A percentile compares a stretch with the other conserved stretches of the same genome.
Conservation (phyloP, 2,797 vertebrate genomes). For the Echeneis naucrates region DNA sequence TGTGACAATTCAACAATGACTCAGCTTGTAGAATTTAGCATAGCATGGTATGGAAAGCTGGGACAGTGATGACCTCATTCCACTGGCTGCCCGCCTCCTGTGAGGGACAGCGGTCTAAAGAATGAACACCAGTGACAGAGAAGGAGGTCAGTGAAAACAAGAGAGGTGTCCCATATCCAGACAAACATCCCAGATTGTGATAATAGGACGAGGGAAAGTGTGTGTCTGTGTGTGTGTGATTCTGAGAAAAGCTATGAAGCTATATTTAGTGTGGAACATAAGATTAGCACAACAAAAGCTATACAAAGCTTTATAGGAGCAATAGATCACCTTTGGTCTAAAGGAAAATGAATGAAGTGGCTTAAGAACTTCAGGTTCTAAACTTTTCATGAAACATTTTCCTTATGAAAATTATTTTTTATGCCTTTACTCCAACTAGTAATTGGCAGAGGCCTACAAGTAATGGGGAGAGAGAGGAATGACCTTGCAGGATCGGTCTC, state of each 20-base stretch:
- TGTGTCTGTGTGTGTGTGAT: constrained; percentile 1
- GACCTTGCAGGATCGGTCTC: too few species aligned
- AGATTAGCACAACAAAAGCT: not conserved
- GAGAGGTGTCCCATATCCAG: constrained; percentile 59
- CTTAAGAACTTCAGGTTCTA: not conserved
- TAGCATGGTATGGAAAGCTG: constrained; percentile 51
- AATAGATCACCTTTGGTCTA: too few species aligned
- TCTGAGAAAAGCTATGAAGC: constrained; percentile 17
- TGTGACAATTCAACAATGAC: constrained; percentile 59
- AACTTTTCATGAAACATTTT: constrained; percentile 1
- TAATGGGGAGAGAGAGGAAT: too few species aligned
- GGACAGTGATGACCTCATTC: constrained; percentile 73
- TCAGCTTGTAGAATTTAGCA: constrained; percentile 73
- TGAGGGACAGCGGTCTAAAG: constrained; percentile 42
- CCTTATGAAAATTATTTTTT: too few species aligned
- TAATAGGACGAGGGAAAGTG: constrained; percentile 10
- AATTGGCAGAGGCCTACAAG: too few species aligned
- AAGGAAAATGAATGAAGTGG: not conserved
- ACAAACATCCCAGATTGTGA: constrained; percentile 47
- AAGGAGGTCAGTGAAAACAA: constrained; percentile 44
- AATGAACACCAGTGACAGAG: constrained; percentile 38
- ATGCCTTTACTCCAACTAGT: too few species aligned
- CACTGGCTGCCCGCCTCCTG: constrained; percentile 30
- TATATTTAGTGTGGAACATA: constrained; percentile 33
- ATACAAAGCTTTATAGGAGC: not conserved